phyloP scores from a whole-genome alignment of 2,888 invertebrate genomes.

The Agriopis marginaria region DNA sequence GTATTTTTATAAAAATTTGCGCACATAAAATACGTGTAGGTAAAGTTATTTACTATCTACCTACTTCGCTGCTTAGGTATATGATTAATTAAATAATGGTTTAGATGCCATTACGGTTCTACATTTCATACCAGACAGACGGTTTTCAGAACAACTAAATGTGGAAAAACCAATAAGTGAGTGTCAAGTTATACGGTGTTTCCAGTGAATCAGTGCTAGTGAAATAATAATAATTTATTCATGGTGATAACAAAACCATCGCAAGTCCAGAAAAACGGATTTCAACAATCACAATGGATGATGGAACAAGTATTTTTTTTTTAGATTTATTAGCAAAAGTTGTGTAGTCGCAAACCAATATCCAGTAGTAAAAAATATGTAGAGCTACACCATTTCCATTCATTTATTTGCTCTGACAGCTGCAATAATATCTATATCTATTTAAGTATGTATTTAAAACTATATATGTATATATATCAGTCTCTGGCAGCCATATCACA shows the following conservation, averaged over 20 bases:
- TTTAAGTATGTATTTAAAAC: too few relatives aligned
- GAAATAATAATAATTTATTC: neutral
- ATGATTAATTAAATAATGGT: slow-evolving; percentile 16
- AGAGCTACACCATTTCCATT: too few relatives aligned
- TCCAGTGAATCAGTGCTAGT: slow-evolving; percentile 1
- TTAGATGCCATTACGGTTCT: slow-evolving; percentile 36
- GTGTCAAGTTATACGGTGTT: slow-evolving; percentile 9
- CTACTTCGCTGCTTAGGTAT: slow-evolving; percentile 6
- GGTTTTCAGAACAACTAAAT: slow-evolving; percentile 15
- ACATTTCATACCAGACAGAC: slow-evolving; percentile 35
- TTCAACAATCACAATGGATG: slow-evolving; percentile 40
- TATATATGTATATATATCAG: too few relatives aligned
- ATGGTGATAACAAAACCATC: slow-evolving; percentile 34
- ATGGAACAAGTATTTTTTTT: slow-evolving; percentile 24
- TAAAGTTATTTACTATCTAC: slow-evolving; percentile 16
- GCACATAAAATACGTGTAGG: slow-evolving; percentile 18
- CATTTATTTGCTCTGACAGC: too few relatives aligned
- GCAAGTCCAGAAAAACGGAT: slow-evolving; percentile 31
- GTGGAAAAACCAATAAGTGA: neutral
- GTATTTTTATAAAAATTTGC: slow-evolving; percentile 21
- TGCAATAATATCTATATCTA: too few relatives aligned
- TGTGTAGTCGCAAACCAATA: neutral
- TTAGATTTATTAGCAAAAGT: neutral
- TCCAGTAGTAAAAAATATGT: neutral
- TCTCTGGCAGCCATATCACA: too few relatives aligned